A percentile compares a stretch with the other conserved stretches of the same genome.
Conservation (phyloP, 2,888 invertebrate species). For the Lysandra bellargus region DNA sequence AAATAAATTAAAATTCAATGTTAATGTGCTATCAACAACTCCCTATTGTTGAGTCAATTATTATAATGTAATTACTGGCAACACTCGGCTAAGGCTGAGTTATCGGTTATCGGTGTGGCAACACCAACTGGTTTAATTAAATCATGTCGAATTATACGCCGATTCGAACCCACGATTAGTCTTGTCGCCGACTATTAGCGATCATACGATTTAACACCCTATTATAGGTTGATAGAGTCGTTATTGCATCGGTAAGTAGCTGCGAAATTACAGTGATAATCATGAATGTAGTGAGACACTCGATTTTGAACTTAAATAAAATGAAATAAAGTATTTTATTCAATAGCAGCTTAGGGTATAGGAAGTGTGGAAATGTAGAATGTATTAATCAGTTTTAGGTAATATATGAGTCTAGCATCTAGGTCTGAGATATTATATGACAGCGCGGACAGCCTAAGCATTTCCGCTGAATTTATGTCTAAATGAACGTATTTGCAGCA, state of each 20-base stretch:
- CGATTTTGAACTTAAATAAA: neutral
- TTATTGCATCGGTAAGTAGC: neutral
- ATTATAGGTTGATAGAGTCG: neutral
- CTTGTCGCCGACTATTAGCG: neutral
- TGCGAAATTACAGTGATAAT: constrained; percentile 16
- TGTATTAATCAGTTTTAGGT: constrained; percentile 13
- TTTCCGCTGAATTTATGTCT: constrained; percentile 4
- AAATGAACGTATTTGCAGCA: neutral
- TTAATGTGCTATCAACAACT: neutral
- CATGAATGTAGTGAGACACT: neutral
- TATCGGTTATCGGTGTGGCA: constrained; percentile 8
- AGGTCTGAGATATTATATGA: neutral
- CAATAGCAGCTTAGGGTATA: neutral
- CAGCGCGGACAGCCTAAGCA: neutral
- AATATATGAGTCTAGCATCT: neutral
- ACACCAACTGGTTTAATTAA: constrained; percentile 25
- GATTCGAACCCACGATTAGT: constrained; percentile 23
- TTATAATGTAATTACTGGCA: constrained; percentile 20
- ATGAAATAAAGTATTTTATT: neutral
- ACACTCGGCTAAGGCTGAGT: neutral
- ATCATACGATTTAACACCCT: neutral
- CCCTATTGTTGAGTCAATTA: constrained; percentile 15
- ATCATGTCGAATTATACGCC: constrained; percentile 28
- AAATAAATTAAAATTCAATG: no score
- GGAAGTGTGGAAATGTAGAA: constrained; percentile 22